A percentile compares a stretch with the other conserved stretches of the same genome.
Conservation (phyloP, 2,113 vertebrate species). For the Cynoglossus semilaevis region DNA sequence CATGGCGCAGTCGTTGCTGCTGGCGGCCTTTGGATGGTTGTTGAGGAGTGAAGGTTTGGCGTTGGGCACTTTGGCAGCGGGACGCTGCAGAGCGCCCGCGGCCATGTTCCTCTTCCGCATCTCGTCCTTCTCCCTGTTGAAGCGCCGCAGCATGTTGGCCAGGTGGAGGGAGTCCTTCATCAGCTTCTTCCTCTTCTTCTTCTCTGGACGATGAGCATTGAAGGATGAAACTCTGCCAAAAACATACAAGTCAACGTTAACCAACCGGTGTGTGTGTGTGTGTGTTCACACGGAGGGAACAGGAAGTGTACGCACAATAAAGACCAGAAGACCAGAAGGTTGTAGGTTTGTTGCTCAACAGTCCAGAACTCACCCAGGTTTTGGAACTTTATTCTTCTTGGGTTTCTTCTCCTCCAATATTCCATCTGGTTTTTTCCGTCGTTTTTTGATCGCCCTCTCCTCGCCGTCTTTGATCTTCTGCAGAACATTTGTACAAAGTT, state of each 20-base stretch:
- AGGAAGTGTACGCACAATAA: too few relatives aligned
- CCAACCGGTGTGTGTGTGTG: too few relatives aligned
- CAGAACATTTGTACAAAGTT: neutral
- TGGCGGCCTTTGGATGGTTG: slow-evolving; percentile 70
- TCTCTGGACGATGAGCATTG: slow-evolving; percentile 90
- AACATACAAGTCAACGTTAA: neutral
- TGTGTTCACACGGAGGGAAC: too few relatives aligned
- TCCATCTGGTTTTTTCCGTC: slow-evolving; percentile 89
- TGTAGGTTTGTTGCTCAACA: too few relatives aligned
- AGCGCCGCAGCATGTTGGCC: slow-evolving; percentile 94
- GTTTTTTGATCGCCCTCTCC: slow-evolving; percentile 87
- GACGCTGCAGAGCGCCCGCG: slow-evolving; percentile 23
- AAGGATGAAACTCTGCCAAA: slow-evolving; percentile 82
- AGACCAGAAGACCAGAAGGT: too few relatives aligned
- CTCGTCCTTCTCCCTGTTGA: slow-evolving; percentile 94
- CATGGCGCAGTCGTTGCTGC: slow-evolving; percentile 65
- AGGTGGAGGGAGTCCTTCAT: slow-evolving; percentile 92
- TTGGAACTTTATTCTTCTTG: slow-evolving; percentile 88
- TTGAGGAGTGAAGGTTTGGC: slow-evolving; percentile 64
- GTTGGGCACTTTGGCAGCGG: slow-evolving; percentile 67
- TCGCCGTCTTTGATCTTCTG: slow-evolving; percentile 90
- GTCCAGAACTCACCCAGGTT: slow-evolving; percentile 80
- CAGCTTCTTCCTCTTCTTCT: slow-evolving; percentile 95
- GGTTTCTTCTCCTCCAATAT: slow-evolving; percentile 93
- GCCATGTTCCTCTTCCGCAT: slow-evolving; percentile 82